These are phyloP conservation scores for Corydoras maculifer DNA, from an alignment of 2,113 vertebrate species.

Conservation along the genomic window DNA sequence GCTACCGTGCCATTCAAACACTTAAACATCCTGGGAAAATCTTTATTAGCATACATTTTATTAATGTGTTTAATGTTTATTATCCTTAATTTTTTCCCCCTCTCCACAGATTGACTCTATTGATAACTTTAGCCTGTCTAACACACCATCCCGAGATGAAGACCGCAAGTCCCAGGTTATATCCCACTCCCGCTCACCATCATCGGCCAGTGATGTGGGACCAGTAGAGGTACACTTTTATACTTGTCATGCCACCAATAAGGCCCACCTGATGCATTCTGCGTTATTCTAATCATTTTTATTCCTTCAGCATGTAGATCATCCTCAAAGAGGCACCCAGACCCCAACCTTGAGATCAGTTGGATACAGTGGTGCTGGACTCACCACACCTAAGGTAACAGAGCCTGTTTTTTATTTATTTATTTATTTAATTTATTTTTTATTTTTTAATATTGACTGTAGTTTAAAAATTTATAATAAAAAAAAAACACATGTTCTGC, in stretches of 20 bases:
- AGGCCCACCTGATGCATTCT: no score
- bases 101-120: constrained; percentile 79
- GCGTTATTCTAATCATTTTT: constrained; percentile 53
- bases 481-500: no score
- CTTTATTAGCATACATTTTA: neutral
- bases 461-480: no score
- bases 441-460: no score
- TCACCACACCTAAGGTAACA: constrained; percentile 77
- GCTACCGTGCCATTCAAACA: no score
- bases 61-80: neutral
- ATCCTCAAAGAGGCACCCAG: constrained; percentile 73
- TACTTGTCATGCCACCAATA: neutral
- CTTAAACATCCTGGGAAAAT: neutral
- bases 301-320: constrained; percentile 55
- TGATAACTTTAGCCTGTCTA: constrained; percentile 81
- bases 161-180: constrained; percentile 78
- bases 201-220: constrained; percentile 83
- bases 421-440: no score
- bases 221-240: constrained; percentile 72
- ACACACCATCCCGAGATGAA: constrained; percentile 78
- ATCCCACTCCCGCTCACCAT: constrained; percentile 81
- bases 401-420: neutral
- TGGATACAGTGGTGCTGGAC: constrained; percentile 75
- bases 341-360: constrained; percentile 81
- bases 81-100: neutral